phyloP scores from a whole-genome alignment of 1,140 invertebrate genomes.

The Pogonognathellus flavescens region DNA sequence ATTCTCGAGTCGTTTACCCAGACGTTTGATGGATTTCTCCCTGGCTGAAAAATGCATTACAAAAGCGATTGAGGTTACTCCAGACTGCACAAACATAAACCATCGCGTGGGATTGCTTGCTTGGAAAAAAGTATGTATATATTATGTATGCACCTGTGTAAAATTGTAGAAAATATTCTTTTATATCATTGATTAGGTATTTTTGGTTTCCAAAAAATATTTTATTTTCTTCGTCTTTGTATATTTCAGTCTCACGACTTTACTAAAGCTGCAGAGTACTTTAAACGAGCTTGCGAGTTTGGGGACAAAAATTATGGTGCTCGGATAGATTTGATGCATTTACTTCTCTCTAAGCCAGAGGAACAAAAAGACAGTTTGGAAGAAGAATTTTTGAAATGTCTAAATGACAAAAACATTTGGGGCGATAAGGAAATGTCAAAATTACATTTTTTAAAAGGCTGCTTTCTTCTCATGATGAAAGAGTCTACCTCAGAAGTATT shows the following conservation, averaged over 20 bases:
- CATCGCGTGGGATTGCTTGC: neutral
- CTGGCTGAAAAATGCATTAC: neutral
- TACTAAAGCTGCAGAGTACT: neutral
- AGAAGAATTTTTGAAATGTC: neutral
- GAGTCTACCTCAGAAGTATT: neutral
- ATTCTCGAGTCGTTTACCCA: neutral
- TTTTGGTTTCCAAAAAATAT: neutral
- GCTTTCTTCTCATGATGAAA: neutral
- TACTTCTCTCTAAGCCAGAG: neutral
- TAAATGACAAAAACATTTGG: neutral
- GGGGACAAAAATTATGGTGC: neutral
- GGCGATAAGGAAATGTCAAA: neutral
- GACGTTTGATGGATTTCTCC: neutral
- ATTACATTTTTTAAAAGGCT: neutral
- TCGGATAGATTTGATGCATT: neutral
- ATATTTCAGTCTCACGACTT: neutral
- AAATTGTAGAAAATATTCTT: no score
- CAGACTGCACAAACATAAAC: neutral
- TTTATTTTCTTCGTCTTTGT: no score
- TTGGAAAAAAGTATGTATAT: neutral
- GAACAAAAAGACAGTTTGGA: neutral
- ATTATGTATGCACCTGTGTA: no score
- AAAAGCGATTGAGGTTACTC: neutral
- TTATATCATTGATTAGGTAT: no score
- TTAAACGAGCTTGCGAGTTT: neutral